Base-by-base conservation (phyloP, 1,140 invertebrate species). In the Cephus cinctus region DNA sequence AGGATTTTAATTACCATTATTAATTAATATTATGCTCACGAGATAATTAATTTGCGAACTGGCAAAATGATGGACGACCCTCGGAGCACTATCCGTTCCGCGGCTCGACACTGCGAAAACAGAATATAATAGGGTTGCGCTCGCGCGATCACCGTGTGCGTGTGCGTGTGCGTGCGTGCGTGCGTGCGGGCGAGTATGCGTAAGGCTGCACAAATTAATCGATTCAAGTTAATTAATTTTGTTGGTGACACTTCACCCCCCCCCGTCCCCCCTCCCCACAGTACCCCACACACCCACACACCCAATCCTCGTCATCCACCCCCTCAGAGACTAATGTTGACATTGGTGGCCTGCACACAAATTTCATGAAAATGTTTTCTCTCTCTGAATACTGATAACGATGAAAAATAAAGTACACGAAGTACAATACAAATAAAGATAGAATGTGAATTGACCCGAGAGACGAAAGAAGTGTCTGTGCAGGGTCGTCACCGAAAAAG, bases 11-110 rank as follows among this genome's bases (percentile, higher is more conserved):
- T 27, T 15, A 39, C 32, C 4, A 20, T 25, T 51, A 52, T 59
- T 59, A 59, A 59, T 59, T 59, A 59, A 59, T 59, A 59, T 59
- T 55, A 59, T 59, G 57, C 56, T 59, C 56, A 53, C 54, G 58
- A 50, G 58, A 60, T 56, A 61, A 61, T 61, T 61, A 60, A 56
- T 61, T 61, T 56, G 54, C 30, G 58, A 57, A 25, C 41, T 30
- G 38, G 38, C 38, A 53, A 60, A 60, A 52, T 60, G 57, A 60
- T 59, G 57, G 43, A 60, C 57, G 57, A 60, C 53, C 57, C 11
- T 30, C 38, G 34, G 44, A 23, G 23, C 15, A 43, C 23, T 43
- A 20, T 11, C 34, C 40, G 44, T 42, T 35, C 39, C 25, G 25
- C 25, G 25, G n/a, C 25, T n/a, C 25, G 25, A n/a, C 25, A 27